Base-by-base conservation (phyloP, 2,113 vertebrate species). In the Suncus etruscus region DNA sequence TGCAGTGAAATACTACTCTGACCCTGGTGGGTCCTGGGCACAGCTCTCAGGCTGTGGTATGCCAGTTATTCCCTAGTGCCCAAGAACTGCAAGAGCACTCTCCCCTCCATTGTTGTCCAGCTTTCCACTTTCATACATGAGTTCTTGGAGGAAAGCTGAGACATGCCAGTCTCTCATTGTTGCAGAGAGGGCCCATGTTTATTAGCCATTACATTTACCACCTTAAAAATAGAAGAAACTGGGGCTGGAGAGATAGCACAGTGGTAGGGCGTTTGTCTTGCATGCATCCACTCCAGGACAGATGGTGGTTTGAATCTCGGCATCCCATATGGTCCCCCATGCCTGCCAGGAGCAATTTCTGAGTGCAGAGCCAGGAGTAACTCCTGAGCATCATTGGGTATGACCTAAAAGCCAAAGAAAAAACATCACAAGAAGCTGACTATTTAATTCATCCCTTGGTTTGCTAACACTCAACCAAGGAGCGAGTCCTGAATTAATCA, bases 1-100 rank as follows among this genome's bases (percentile, higher is more conserved):
- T 94, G n/a, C 61, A 65, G 15, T 22, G 45, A 74, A 32, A 3
- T 0, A 24, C 20, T 74, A 77, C 31, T 47, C 31, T 39, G 20
- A 50, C 1, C 11, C 32, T 1, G 0, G 25, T 8, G 11, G 51
- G 31, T 78, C 39, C 9, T 25, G 16, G 47, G 5, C 7, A 12
- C 31, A 48, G 32, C 5, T 20, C 14, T 8, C 22, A 20, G 50
- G n/a, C 25, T 81, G 78, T 45, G 66, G 61, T 58, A 69, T 39
- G 39, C 2, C 1, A 27, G 4, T 14, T 5, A 39, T 27, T 39
- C 12, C 15, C 25, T 11, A 18, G 11, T 27, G 15, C 78, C 10
- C 6, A 6, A 24, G 50, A 61, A 11, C 15, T 18, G 16, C 14
- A 29, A 72, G 16, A 66, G 27, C 5, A 82, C 48, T 3, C n/a